A percentile compares a stretch with the other conserved stretches of the same genome.
These are phyloP conservation scores for Brachyistius frenatus DNA, from an alignment of 2,113 vertebrate species.

Conservation along the genomic window DNA sequence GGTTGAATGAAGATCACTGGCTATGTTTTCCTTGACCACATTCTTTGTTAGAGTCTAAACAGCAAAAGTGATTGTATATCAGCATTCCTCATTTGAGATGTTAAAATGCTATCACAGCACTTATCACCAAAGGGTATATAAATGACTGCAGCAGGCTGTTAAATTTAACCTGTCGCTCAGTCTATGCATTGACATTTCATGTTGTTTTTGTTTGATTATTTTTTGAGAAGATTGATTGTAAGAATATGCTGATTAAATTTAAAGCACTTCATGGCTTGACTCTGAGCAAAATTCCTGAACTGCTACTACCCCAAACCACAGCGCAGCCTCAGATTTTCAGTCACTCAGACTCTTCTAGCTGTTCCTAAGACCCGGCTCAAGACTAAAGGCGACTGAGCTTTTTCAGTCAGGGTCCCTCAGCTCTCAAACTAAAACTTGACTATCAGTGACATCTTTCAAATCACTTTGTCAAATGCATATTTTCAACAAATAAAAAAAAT, in stretches of 20 bases:
- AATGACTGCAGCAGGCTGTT: conserved; percentile 30
- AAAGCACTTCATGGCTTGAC: too few relatives aligned
- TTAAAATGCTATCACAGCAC: conserved; percentile 41
- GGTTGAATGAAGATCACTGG: conserved; percentile 33
- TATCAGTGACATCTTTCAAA: neutral
- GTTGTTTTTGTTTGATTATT: conserved; percentile 14
- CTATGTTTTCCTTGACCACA: conserved; percentile 9
- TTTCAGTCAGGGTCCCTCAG: neutral
- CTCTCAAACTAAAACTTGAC: neutral
- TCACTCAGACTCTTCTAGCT: too few relatives aligned
- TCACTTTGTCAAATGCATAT: neutral
- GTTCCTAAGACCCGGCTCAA: too few relatives aligned
- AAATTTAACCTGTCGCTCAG: conserved; percentile 36
- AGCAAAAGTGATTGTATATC: conserved; percentile 41
- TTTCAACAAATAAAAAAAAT: too few relatives aligned
- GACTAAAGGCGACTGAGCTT: too few relatives aligned
- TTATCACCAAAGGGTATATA: conserved; percentile 42
- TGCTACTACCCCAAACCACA: too few relatives aligned
- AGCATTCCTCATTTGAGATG: conserved; percentile 52
- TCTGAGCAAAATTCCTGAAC: too few relatives aligned
- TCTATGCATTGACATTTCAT: conserved; percentile 17
- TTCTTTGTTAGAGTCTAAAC: conserved; percentile 47
- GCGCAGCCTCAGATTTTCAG: too few relatives aligned
- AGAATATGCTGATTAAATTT: too few relatives aligned
- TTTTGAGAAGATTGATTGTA: too few relatives aligned